A percentile compares a stretch with the other conserved stretches of the same genome.
These are phyloP conservation scores for Brenthis daphne DNA, from an alignment of 2,888 invertebrate species.

Conservation along the genomic window DNA sequence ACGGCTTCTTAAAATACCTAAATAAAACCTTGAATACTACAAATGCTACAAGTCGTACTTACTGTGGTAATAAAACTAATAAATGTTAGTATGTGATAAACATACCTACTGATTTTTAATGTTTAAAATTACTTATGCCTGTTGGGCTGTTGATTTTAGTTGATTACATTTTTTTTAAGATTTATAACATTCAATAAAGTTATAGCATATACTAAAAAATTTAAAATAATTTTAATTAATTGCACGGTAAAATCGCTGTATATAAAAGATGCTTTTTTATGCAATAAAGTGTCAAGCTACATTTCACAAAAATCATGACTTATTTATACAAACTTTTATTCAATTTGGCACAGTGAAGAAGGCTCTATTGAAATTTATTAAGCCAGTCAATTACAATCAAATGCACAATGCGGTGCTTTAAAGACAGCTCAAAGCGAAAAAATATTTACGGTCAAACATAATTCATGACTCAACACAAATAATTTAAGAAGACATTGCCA, in stretches of 20 bases:
- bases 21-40: not conserved
- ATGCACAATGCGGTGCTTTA: conserved; percentile 25
- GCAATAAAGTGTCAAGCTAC: not conserved
- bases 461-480: conserved; percentile 47
- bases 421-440: conserved; percentile 25
- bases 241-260: no score
- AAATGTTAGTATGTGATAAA: not conserved
- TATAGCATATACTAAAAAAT: not conserved
- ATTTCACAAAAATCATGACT: conserved; percentile 8
- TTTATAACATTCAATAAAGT: not conserved
- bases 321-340: conserved; percentile 17
- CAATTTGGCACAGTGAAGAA: conserved; percentile 25
- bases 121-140: no score
- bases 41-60: not conserved
- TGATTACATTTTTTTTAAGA: no score
- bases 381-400: conserved; percentile 37
- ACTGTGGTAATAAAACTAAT: not conserved
- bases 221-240: not conserved
- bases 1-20: conserved; percentile 40
- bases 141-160: no score
- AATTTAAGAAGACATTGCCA: conserved; percentile 43
- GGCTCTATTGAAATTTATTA: conserved; percentile 38
- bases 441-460: conserved; percentile 32
- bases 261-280: not conserved
- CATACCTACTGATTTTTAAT: no score